phyloP scores from a whole-genome alignment of 2,797 vertebrate species.

The Hoplostethus mediterraneus region DNA sequence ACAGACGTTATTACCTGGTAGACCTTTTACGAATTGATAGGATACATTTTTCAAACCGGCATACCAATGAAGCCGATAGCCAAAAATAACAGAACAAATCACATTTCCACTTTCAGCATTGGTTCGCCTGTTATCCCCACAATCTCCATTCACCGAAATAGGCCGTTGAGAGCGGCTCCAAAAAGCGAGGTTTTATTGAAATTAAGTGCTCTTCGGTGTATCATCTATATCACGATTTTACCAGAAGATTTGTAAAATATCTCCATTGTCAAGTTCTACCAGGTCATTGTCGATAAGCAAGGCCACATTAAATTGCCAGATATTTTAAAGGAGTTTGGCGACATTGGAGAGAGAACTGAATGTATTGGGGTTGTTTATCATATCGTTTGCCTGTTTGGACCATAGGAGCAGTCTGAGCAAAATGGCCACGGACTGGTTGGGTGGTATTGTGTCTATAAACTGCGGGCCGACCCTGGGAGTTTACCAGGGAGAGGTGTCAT shows the following conservation, averaged over 20 bases:
- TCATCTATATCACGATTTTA: background rate
- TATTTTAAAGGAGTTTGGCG: background rate
- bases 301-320: background rate
- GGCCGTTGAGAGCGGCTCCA: too few relatives aligned
- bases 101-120: too few relatives aligned
- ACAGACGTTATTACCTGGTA: too few relatives aligned
- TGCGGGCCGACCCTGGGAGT: constrained; percentile 91
- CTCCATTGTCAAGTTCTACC: background rate
- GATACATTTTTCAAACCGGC: too few relatives aligned
- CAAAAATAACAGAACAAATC: too few relatives aligned
- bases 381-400: background rate
- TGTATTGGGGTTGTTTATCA: background rate
- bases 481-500: constrained; percentile 92
- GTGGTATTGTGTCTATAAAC: constrained; percentile 93
- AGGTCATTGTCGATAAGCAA: background rate
- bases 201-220: background rate
- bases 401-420: constrained; percentile 29
- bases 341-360: too few relatives aligned
- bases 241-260: background rate
- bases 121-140: too few relatives aligned
- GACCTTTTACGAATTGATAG: too few relatives aligned
- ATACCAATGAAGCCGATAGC: too few relatives aligned
- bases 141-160: too few relatives aligned
- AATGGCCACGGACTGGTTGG: constrained; percentile 93
- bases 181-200: background rate